phyloP scores from a whole-genome alignment of 2,797 vertebrate species.

The Halcyon leucocephala region DNA sequence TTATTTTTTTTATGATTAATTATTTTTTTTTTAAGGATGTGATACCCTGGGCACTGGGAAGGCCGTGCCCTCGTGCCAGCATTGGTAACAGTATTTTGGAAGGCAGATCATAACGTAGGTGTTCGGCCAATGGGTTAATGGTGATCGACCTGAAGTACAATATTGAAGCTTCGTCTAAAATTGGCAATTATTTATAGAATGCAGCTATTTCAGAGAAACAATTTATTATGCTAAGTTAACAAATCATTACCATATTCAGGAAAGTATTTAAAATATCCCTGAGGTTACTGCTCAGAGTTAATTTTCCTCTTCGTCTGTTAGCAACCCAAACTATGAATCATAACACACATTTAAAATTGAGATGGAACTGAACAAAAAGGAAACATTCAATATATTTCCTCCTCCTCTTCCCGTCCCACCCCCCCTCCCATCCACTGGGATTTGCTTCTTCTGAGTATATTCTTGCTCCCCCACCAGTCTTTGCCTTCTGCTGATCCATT shows the following conservation, averaged over 20 bases:
- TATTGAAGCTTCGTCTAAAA: conserved; percentile 15
- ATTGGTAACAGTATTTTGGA: conserved; percentile 32
- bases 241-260: conserved; percentile 38
- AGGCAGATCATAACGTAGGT: conserved; percentile 7
- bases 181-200: conserved; percentile 30
- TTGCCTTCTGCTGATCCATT: conserved; percentile 77
- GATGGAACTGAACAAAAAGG: conserved; percentile 62
- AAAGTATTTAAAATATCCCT: conserved; percentile 48
- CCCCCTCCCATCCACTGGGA: conserved; percentile 58
- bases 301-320: conserved; percentile 33
- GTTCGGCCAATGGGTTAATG: not conserved
- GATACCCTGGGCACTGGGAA: conserved; percentile 39
- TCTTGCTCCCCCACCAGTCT: conserved; percentile 73
- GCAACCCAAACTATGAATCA: conserved; percentile 53
- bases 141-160: not conserved
- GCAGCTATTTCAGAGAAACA: conserved; percentile 23
- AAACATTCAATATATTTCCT: conserved; percentile 67
- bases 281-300: conserved; percentile 44
- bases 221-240: conserved; percentile 52
- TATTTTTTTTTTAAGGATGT: conserved; percentile 54
- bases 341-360: conserved; percentile 15
- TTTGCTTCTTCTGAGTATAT: conserved; percentile 76
- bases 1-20: not conserved
- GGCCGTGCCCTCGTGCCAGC: not conserved
- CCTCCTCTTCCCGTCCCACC: not conserved